These are phyloP conservation scores for Tetramorium parvispinum DNA, from an alignment of 1,140 invertebrate genomes.

Conservation along the genomic window DNA sequence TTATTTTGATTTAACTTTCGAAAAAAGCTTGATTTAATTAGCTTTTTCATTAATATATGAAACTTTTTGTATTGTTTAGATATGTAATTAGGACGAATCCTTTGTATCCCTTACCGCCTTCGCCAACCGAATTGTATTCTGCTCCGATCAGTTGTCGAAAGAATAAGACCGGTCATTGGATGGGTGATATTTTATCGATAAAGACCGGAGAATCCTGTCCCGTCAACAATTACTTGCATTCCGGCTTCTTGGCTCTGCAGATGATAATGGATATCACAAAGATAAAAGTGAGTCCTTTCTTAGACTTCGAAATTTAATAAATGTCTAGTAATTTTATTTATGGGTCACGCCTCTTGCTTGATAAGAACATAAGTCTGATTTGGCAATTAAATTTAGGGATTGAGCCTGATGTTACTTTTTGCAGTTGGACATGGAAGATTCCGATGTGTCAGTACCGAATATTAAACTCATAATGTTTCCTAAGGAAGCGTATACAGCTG, in stretches of 20 bases:
- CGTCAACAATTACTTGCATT: slow-evolving; percentile 91
- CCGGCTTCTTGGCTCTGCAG: slow-evolving; percentile 91
- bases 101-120: slow-evolving; percentile 87
- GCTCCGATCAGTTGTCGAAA: slow-evolving; percentile 90
- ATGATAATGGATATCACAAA: slow-evolving; percentile 90
- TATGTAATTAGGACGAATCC: slow-evolving; percentile 91
- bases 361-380: not conserved
- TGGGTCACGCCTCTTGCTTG: not conserved
- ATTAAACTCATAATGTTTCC: slow-evolving; percentile 90
- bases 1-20: not conserved
- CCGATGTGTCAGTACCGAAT: slow-evolving; percentile 87
- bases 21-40: not conserved
- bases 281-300: slow-evolving; percentile 87
- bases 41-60: not conserved
- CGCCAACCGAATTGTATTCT: slow-evolving; percentile 88
- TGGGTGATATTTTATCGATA: slow-evolving; percentile 87
- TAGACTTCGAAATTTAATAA: not conserved
- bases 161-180: slow-evolving; percentile 87
- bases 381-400: not conserved
- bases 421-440: slow-evolving; percentile 87
- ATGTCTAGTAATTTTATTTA: not conserved
- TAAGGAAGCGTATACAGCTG: slow-evolving; percentile 89
- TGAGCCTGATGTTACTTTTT: slow-evolving; percentile 22
- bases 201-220: slow-evolving; percentile 90
- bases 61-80: slow-evolving; percentile 78